Evolutionary conservation across 2,113 vertebrate species (phyloP).

Genomic region (Chroicocephalus ridibundus): DNA sequence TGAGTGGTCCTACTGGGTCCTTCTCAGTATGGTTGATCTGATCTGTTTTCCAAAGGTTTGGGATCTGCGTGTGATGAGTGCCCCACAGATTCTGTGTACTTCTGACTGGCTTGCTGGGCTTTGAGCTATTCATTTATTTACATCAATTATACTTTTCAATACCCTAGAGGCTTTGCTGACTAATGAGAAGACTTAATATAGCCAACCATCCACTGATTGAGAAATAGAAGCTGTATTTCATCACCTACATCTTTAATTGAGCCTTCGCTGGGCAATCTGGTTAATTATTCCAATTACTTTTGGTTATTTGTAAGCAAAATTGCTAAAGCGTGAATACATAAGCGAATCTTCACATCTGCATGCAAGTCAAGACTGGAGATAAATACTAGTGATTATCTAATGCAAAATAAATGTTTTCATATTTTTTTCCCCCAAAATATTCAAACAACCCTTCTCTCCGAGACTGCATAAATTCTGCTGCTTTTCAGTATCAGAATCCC

Average conservation of each 20-base stretch:
- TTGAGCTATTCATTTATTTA: conserved; percentile 42
- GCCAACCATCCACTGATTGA: conserved; percentile 27
- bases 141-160: conserved; percentile 26
- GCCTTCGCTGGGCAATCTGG: conserved; percentile 35
- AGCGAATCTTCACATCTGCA: conserved; percentile 51
- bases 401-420: conserved; percentile 19
- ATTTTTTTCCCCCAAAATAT: not conserved
- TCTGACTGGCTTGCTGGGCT: not conserved
- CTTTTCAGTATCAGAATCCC: conserved; percentile 14
- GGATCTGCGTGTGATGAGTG: not conserved
- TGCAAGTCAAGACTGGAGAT: conserved; percentile 41
- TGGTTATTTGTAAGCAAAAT: conserved; percentile 53
- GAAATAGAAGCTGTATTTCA: conserved; percentile 36
- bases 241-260: conserved; percentile 29
- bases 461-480: not conserved
- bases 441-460: not conserved
- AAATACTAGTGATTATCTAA: conserved; percentile 3
- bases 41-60: not conserved
- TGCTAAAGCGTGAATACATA: conserved; percentile 38
- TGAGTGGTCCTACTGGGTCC: not conserved
- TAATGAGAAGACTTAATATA: conserved; percentile 44
- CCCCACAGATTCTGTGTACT: not conserved
- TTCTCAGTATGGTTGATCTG: not conserved
- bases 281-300: conserved; percentile 58
- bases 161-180: conserved; percentile 51